These are phyloP conservation scores for Palaemon carinicauda DNA, from an alignment of 1,140 invertebrate species.

Conservation along the genomic window DNA sequence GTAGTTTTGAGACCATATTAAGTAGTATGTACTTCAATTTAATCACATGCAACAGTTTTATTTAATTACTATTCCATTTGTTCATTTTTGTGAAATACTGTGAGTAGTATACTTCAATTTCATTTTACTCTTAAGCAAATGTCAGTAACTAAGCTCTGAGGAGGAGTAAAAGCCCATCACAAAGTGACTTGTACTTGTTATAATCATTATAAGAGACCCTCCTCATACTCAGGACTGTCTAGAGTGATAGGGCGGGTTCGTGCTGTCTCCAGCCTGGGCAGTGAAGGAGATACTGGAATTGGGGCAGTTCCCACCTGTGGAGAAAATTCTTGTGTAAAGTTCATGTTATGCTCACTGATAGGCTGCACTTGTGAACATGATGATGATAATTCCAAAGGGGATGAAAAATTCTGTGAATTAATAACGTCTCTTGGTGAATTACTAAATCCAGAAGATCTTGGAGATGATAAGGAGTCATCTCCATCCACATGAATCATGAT, in stretches of 20 bases:
- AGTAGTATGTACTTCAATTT: too few species aligned
- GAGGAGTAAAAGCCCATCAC: too few species aligned
- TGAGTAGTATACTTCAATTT: too few species aligned
- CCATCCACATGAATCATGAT: constrained; percentile 60
- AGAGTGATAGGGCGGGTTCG: constrained; percentile 47
- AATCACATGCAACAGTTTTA: too few species aligned
- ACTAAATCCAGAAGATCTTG: constrained; percentile 15
- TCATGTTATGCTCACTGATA: constrained; percentile 29
- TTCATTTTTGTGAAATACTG: too few species aligned
- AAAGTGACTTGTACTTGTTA: neutral
- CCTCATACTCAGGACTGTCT: constrained; percentile 47
- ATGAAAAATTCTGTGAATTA: constrained; percentile 6
- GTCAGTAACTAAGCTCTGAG: too few species aligned
- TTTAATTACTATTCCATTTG: too few species aligned
- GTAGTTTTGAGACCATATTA: too few species aligned
- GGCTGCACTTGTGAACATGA: constrained; percentile 7
- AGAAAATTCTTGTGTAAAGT: constrained; percentile 4
- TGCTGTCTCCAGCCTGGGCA: constrained; percentile 36
- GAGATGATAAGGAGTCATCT: constrained; percentile 46
- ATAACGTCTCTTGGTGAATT: constrained; percentile 37
- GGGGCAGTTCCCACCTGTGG: constrained; percentile 4
- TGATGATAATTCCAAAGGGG: constrained; percentile 6
- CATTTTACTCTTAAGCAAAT: too few species aligned
- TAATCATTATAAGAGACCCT: constrained; percentile 41
- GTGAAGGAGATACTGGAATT: constrained; percentile 20